Base-by-base conservation (phyloP, 64 coral and sea anemone species). In the Stylophora pistillata region DNA sequence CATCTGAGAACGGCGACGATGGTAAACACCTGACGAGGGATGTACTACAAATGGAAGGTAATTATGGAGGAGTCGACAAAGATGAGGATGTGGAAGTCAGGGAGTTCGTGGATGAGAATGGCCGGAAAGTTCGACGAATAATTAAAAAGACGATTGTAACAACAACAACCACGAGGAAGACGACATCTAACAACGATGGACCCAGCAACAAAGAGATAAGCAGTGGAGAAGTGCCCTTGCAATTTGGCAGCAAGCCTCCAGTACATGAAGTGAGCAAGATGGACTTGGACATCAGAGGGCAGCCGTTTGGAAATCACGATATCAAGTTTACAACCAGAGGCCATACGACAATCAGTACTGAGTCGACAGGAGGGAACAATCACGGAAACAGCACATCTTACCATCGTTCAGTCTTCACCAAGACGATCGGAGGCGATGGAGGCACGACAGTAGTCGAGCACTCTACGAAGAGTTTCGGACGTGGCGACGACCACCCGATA, bases 51-150 rank as follows among this genome's bases (percentile, higher is more conserved):
- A 68, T n/a, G 23, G 64, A 68, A 68, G 21, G 23, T 68, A 25
- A 12, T n/a, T 21, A 68, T 12, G 64, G 20, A 26, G 64, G 64
- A 68, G 64, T 21, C 21, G 37, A 79, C 14, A 25, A 37, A 63
- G 80, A 84, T 20, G 80, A 84, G 59, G 30, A 64, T 25, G 53
- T 34, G 52, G 64, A 28, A 28, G 64, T 68, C 9, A 25, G 41
- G 21, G 80, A 84, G 23, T 84, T 53, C 80, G 62, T 84, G 20
- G 80, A 84, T 25, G 61, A 84, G 13, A 41, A 84, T 34, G 80
- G 80, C 21, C 31, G 80, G 53, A 60, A 41, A 23, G n/a, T 84
- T 53, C 62, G 80, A 69, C 80, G 78, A 12, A 61, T 64, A 33
- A 63, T 70, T 7, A 63, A 66, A 33, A 84, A 84, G 65, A 69